phyloP scores from a whole-genome alignment of 2,797 vertebrate species.

The Enteromius thamalakanensis region DNA sequence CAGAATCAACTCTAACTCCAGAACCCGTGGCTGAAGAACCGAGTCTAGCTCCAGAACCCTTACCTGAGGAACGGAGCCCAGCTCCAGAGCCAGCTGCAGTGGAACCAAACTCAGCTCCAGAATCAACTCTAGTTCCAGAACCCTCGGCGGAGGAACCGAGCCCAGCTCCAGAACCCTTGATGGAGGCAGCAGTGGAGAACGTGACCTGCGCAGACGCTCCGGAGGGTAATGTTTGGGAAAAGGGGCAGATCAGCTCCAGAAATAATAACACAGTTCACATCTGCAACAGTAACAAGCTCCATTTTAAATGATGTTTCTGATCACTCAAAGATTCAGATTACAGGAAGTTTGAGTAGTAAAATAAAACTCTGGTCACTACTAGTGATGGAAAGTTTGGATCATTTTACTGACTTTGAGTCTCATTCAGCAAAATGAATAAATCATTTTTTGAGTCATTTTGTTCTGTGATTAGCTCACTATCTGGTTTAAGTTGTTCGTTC shows the following conservation, averaged over 20 bases:
- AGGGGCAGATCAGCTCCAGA: neutral
- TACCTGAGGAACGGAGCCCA: neutral
- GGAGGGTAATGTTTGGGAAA: neutral
- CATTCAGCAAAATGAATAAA: no score
- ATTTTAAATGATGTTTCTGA: neutral
- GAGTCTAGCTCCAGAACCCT: no score
- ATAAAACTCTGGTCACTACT: neutral
- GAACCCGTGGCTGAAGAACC: neutral
- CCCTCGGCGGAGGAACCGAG: neutral
- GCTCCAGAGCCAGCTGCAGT: neutral
- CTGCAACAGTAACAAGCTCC: neutral
- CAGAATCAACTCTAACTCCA: neutral
- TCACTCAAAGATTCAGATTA: neutral
- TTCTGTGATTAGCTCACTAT: no score
- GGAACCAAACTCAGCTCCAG: neutral
- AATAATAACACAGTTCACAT: neutral
- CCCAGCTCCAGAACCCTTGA: neutral
- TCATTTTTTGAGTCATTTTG: no score
- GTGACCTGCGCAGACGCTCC: neutral
- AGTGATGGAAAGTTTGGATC: no score
- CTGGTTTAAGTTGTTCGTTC: no score
- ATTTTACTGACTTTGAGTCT: no score
- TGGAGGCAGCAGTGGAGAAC: neutral
- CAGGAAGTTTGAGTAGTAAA: neutral
- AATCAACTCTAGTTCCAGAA: no score